Evolutionary conservation across 2,888 invertebrate genomes (phyloP).

Genomic region (Agonopterix heracliana): DNA sequence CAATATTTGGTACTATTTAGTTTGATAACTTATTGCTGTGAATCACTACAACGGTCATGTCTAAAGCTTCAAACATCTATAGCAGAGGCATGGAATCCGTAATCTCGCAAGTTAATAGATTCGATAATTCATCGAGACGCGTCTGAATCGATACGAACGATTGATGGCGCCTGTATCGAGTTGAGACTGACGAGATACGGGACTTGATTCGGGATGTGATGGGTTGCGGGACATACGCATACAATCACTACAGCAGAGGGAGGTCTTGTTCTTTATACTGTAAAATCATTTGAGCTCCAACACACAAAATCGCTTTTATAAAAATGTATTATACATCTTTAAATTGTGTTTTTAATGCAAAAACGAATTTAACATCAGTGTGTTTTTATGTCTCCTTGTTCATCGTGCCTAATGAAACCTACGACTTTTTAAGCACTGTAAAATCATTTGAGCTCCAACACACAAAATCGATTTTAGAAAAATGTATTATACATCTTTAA

Average conservation of each 20-base stretch:
- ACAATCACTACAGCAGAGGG: no score
- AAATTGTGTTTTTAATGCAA: background rate
- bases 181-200: background rate
- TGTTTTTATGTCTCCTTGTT: slow-evolving; percentile 43
- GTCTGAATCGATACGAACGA: slow-evolving; percentile 52
- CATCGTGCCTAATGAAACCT: slow-evolving; percentile 34
- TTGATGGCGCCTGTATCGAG: slow-evolving; percentile 40
- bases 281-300: no score
- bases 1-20: no score
- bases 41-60: no score
- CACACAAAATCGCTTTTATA: no score
- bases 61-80: slow-evolving; percentile 26
- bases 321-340: no score
- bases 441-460: no score
- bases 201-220: background rate
- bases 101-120: slow-evolving; percentile 72
- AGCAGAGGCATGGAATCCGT: slow-evolving; percentile 48
- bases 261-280: no score
- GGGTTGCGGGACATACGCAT: no score
- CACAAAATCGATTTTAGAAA: no score
- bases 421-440: slow-evolving; percentile 45
- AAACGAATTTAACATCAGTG: slow-evolving; percentile 30
- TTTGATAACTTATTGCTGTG: no score
- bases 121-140: slow-evolving; percentile 68
- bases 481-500: no score